Percentiles rank a stretch among this genome's conserved stretches.
phyloP scores from a whole-genome alignment of 2,888 invertebrate genomes.

The Nemurella pictetii region DNA sequence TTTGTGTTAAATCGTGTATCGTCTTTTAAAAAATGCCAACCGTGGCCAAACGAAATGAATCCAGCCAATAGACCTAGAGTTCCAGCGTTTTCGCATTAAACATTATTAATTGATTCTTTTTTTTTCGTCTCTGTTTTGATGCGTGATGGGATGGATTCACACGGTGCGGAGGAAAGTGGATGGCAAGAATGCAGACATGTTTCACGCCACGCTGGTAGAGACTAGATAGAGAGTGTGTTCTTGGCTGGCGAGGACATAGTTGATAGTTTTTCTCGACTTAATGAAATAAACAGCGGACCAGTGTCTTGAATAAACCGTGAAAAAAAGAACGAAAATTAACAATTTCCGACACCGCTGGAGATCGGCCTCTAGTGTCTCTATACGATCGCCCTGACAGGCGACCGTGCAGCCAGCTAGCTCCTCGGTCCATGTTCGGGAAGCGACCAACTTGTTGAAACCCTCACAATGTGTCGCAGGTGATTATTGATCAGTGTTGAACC shows the following conservation, averaged over 20 bases:
- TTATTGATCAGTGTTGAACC: conserved; percentile 10
- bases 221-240: too few relatives aligned
- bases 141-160: neutral
- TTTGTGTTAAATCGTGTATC: neutral
- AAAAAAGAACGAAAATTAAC: neutral
- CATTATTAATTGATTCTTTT: conserved; percentile 15
- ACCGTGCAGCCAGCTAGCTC: neutral
- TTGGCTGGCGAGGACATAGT: neutral
- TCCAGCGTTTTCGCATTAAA: neutral
- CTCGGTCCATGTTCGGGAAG: neutral
- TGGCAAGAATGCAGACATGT: neutral
- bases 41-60: neutral
- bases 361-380: neutral
- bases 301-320: neutral
- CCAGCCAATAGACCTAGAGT: neutral
- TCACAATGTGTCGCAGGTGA: neutral
- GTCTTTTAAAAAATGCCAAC: neutral
- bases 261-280: conserved; percentile 6
- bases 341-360: neutral
- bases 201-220: neutral
- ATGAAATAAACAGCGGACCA: conserved; percentile 1
- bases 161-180: neutral
- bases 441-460: neutral
- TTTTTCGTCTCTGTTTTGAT: neutral
- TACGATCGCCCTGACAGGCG: neutral